Evolutionary conservation across 2,113 vertebrate genomes (phyloP).

Genomic region (Mus spicilegus): DNA sequence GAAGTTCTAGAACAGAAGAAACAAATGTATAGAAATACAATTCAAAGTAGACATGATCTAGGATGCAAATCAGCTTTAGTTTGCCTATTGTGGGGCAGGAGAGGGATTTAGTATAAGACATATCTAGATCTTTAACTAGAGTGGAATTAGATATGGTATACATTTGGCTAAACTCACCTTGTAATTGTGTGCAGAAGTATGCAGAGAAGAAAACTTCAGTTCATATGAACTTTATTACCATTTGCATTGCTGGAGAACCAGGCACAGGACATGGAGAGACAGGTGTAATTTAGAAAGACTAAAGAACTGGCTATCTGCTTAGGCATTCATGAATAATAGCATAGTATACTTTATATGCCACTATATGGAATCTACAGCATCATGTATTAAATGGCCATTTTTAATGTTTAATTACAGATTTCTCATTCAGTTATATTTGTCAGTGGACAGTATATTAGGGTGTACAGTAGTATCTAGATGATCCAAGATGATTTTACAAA

Average conservation of each 20-base stretch:
- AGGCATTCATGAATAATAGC: background rate
- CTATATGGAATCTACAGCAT: background rate
- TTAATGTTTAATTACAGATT: background rate
- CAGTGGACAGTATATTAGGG: background rate
- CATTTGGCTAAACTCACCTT: no score
- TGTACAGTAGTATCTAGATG: background rate
- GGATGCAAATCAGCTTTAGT: background rate
- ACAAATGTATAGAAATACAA: background rate
- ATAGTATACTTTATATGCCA: background rate
- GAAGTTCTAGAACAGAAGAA: background rate
- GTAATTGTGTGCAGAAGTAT: background rate
- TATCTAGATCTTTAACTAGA: background rate
- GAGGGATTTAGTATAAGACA: background rate
- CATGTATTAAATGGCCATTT: background rate
- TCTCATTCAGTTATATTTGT: no score
- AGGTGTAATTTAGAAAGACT: no score
- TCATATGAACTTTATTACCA: background rate
- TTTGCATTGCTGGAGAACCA: background rate
- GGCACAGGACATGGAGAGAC: no score
- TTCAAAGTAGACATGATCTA: background rate
- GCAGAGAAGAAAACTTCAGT: background rate
- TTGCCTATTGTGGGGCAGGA: no score
- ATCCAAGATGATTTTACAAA: background rate
- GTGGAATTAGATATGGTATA: background rate
- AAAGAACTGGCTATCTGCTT: background rate